These are phyloP conservation scores for Meloidogyne chitwoodi DNA, from an alignment of 1,140 invertebrate species.

Conservation along the genomic window DNA sequence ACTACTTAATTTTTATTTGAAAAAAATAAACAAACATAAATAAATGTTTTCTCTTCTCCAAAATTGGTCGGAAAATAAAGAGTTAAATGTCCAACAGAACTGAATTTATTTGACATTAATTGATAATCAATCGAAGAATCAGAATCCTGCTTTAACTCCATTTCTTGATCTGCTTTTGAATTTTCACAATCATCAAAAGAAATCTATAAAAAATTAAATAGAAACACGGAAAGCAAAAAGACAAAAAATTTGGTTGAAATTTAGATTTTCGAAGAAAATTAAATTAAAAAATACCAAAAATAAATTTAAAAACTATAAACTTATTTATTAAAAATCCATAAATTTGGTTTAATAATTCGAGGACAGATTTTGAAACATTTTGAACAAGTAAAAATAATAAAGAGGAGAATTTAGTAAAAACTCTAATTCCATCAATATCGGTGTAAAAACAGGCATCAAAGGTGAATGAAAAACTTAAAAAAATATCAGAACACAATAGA, in stretches of 20 bases:
- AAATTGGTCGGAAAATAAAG: slow-evolving; percentile 83
- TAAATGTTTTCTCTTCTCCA: slow-evolving; percentile 75
- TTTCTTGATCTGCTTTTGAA: slow-evolving; percentile 77
- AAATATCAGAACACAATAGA: no score
- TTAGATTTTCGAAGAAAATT: no score
- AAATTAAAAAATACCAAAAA: no score
- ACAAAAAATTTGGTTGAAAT: no score
- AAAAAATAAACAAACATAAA: slow-evolving; percentile 65
- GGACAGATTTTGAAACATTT: slow-evolving; percentile 18
- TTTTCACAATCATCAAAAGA: slow-evolving; percentile 78
- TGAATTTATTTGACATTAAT: slow-evolving; percentile 80
- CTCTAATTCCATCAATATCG: slow-evolving; percentile 28
- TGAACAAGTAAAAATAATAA: slow-evolving; percentile 24
- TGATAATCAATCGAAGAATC: slow-evolving; percentile 79
- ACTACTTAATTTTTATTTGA: background rate
- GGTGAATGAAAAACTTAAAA: slow-evolving; percentile 5
- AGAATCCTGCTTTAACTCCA: slow-evolving; percentile 76
- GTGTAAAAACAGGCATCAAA: background rate
- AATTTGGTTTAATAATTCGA: no score
- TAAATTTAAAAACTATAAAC: no score
- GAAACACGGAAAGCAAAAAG: no score
- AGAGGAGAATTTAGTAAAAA: slow-evolving; percentile 4
- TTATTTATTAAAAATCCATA: no score
- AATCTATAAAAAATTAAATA: slow-evolving; percentile 67
- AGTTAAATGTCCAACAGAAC: slow-evolving; percentile 77